Conservation (phyloP, 2,888 invertebrate species). For the Chalcosyrphus nemorum region DNA sequence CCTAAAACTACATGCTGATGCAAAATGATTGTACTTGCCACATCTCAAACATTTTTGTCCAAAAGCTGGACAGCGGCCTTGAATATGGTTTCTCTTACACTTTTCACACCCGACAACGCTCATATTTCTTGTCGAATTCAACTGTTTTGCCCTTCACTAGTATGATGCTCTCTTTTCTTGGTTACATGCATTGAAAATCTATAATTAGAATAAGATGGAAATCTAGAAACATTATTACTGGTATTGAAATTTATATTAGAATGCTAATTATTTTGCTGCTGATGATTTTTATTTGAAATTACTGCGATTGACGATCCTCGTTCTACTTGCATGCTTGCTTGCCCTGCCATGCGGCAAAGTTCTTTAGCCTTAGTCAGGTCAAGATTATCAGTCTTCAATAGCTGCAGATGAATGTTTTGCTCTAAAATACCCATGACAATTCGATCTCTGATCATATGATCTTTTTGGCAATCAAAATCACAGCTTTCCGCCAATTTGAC, state of each 20-base stretch:
- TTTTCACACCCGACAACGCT: slow-evolving; percentile 14
- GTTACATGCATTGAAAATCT: slow-evolving; percentile 42
- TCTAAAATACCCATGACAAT: slow-evolving; percentile 40
- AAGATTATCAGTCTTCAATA: slow-evolving; percentile 32
- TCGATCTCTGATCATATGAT: slow-evolving; percentile 19
- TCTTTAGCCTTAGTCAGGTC: slow-evolving; percentile 19
- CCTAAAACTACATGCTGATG: slow-evolving; percentile 15
- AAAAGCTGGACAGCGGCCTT: slow-evolving; percentile 25
- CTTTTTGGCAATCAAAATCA: neutral
- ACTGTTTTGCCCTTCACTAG: slow-evolving; percentile 16
- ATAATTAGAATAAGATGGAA: slow-evolving; percentile 27
- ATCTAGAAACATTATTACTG: neutral
- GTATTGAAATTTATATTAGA: slow-evolving; percentile 1
- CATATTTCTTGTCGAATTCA: neutral
- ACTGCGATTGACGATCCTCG: slow-evolving; percentile 24
- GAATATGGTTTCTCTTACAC: slow-evolving; percentile 30
- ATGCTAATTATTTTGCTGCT: neutral
- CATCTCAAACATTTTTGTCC: slow-evolving; percentile 19
- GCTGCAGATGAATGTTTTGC: slow-evolving; percentile 25
- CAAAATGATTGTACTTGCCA: slow-evolving; percentile 36
- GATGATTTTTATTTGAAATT: slow-evolving; percentile 18
- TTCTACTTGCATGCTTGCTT: slow-evolving; percentile 28
- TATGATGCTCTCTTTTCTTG: slow-evolving; percentile 20
- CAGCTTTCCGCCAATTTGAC: slow-evolving; percentile 23
- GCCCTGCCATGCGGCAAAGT: slow-evolving; percentile 34